Evolutionary conservation across 2,888 invertebrate genomes (phyloP).

Genomic region (Lymantria monacha): DNA sequence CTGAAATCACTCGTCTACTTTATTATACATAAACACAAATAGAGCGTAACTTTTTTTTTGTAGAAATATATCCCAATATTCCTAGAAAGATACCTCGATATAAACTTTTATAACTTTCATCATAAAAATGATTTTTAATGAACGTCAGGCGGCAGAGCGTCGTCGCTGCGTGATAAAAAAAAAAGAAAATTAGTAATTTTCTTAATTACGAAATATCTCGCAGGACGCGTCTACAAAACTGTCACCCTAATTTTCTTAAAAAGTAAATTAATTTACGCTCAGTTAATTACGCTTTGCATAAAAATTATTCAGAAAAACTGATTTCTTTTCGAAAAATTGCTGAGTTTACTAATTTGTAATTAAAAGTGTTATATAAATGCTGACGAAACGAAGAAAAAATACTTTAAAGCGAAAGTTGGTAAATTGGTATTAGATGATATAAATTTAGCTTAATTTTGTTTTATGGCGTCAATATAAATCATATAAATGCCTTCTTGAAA

Average conservation of each 20-base stretch:
- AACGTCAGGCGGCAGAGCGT: constrained; percentile 2
- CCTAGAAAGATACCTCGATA: neutral
- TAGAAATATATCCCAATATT: neutral
- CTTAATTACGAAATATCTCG: constrained; percentile 33
- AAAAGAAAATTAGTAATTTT: constrained; percentile 30
- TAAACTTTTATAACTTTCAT: constrained; percentile 5
- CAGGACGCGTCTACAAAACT: constrained; percentile 32
- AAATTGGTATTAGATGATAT: constrained; percentile 32
- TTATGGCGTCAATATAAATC: constrained; percentile 19
- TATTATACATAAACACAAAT: constrained; percentile 2
- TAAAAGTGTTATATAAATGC: constrained; percentile 58
- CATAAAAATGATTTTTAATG: constrained; percentile 20
- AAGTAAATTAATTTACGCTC: constrained; percentile 55
- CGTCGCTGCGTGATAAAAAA: constrained; percentile 18
- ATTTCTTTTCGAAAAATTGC: constrained; percentile 60
- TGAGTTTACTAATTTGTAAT: constrained; percentile 64
- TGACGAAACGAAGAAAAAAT: constrained; percentile 40
- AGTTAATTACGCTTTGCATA: constrained; percentile 75
- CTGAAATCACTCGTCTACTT: constrained; percentile 7
- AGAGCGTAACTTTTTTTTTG: neutral
- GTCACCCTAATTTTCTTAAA: constrained; percentile 52
- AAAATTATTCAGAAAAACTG: constrained; percentile 58
- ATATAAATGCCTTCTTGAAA: constrained; percentile 8
- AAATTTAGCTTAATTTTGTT: constrained; percentile 20
- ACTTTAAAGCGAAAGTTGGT: constrained; percentile 34